Conservation (phyloP, 2,797 vertebrate species). For the Poliocrania exsul region DNA sequence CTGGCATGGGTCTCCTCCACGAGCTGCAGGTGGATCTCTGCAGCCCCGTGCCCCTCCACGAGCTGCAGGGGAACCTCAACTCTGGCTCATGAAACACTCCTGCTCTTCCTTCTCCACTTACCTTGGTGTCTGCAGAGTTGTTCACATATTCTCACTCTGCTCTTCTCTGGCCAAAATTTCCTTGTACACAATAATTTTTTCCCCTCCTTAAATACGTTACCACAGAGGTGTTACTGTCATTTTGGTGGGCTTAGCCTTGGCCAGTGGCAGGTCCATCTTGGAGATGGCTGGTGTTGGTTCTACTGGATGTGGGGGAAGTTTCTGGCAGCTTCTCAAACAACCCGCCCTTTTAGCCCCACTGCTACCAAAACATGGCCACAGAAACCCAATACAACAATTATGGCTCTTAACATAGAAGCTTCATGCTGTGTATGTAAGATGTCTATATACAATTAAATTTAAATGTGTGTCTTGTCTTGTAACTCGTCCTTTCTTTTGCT, state of each 20-base stretch:
- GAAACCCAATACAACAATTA: background rate
- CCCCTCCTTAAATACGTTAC: background rate
- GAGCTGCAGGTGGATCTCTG: background rate
- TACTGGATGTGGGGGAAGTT: background rate
- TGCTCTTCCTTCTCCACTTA: background rate
- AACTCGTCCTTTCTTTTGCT: background rate
- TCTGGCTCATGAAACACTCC: background rate
- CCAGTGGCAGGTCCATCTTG: background rate
- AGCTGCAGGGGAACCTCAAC: background rate
- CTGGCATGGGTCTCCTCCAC: background rate
- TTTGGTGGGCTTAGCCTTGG: background rate
- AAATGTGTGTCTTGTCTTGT: background rate
- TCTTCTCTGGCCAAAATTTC: background rate
- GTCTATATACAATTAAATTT: background rate
- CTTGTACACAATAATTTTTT: background rate
- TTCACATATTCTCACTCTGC: background rate
- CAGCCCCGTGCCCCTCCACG: background rate
- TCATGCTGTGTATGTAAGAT: background rate
- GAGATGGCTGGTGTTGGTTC: background rate
- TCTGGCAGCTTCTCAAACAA: background rate
- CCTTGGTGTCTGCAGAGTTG: background rate
- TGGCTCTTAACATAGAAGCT: background rate
- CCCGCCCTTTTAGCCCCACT: background rate
- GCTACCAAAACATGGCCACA: background rate
- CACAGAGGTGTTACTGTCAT: background rate